Percentiles rank a stretch among this genome's conserved stretches.
These are phyloP conservation scores for Orchesellides sinensis DNA, from an alignment of 2,888 invertebrate species.

Conservation along the genomic window DNA sequence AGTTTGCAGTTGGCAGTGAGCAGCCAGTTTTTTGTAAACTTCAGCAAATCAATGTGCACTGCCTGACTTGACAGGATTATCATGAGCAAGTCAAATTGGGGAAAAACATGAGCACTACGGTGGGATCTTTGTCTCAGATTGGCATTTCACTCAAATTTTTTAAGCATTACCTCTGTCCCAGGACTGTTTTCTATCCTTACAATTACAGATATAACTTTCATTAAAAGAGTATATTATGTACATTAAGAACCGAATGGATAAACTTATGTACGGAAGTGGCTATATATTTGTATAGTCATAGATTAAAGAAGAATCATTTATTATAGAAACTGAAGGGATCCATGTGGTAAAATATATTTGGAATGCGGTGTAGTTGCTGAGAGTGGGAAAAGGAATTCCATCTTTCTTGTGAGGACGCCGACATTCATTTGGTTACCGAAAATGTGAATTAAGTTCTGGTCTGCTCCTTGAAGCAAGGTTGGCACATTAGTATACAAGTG, in stretches of 20 bases:
- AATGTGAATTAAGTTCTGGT: background rate
- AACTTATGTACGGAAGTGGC: background rate
- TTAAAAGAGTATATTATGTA: slow-evolving; percentile 26
- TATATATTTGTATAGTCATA: background rate
- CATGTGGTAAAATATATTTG: background rate
- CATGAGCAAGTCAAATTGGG: slow-evolving; percentile 46
- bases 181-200: slow-evolving; percentile 48
- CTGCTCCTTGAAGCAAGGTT: background rate
- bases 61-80: slow-evolving; percentile 59
- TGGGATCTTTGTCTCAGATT: slow-evolving; percentile 7
- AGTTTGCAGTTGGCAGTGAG: slow-evolving; percentile 28
- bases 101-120: background rate
- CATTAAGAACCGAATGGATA: slow-evolving; percentile 21
- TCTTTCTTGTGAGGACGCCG: slow-evolving; percentile 17
- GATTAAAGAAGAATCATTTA: background rate
- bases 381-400: slow-evolving; percentile 57
- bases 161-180: slow-evolving; percentile 44
- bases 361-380: slow-evolving; percentile 52
- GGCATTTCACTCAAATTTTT: background rate
- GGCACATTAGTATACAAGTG: background rate
- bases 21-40: slow-evolving; percentile 40
- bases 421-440: slow-evolving; percentile 7
- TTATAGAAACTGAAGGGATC: background rate
- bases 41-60: slow-evolving; percentile 51
- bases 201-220: slow-evolving; percentile 44